Percentiles rank a stretch among this genome's conserved stretches.
These are phyloP conservation scores for Macaria liturata DNA, from an alignment of 2,888 invertebrate genomes.

Conservation along the genomic window DNA sequence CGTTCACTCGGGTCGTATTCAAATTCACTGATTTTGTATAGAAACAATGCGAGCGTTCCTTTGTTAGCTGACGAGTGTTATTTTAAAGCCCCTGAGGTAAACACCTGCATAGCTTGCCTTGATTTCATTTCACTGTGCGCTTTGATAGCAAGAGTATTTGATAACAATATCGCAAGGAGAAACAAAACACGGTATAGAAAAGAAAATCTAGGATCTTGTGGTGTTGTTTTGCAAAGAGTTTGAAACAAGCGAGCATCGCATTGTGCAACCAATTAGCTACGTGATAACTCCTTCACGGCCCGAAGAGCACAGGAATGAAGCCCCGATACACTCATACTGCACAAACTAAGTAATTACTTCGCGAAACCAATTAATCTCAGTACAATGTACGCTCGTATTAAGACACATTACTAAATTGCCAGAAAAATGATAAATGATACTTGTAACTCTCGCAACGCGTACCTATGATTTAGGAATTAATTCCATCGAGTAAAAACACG, in stretches of 20 bases:
- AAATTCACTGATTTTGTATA: slow-evolving; percentile 61
- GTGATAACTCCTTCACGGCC: slow-evolving; percentile 53
- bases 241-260: slow-evolving; percentile 50
- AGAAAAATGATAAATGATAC: slow-evolving; percentile 35
- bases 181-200: background rate
- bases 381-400: slow-evolving; percentile 32
- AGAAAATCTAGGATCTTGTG: background rate
- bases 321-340: slow-evolving; percentile 27
- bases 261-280: slow-evolving; percentile 70
- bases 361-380: slow-evolving; percentile 30
- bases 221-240: background rate
- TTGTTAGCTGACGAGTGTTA: slow-evolving; percentile 38
- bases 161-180: slow-evolving; percentile 5
- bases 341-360: slow-evolving; percentile 40
- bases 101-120: background rate
- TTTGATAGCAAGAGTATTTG: background rate
- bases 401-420: slow-evolving; percentile 36
- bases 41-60: slow-evolving; percentile 52
- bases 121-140: background rate
- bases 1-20: slow-evolving; percentile 66
- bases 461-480: slow-evolving; percentile 28
- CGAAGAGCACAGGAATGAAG: slow-evolving; percentile 66
- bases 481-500: slow-evolving; percentile 31
- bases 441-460: slow-evolving; percentile 14
- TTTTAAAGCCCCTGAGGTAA: slow-evolving; percentile 13